phyloP scores from a whole-genome alignment of 2,797 vertebrate genomes.

The Pipistrellus kuhlii region DNA sequence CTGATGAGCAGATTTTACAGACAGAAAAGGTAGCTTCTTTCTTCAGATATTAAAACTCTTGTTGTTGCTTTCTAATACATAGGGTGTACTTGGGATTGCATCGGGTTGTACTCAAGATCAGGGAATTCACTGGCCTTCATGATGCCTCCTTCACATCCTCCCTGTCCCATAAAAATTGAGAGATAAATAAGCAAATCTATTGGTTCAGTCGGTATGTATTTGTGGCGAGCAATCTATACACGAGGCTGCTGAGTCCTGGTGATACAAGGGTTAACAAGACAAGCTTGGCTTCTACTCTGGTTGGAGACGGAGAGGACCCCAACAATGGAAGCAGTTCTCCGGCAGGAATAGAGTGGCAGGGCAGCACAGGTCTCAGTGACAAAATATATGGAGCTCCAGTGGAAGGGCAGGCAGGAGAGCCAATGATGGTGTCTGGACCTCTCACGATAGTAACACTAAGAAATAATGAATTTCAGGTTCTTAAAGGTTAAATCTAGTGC shows the following conservation, averaged over 20 bases:
- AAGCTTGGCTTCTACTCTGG: neutral
- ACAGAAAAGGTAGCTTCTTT: neutral
- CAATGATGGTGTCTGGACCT: neutral
- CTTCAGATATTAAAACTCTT: neutral
- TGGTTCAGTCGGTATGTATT: neutral
- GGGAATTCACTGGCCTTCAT: neutral
- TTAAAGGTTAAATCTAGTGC: neutral
- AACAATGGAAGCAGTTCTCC: neutral
- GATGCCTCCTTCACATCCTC: neutral
- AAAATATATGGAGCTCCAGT: neutral
- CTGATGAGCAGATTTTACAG: neutral
- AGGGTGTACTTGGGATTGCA: neutral
- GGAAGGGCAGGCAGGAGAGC: neutral
- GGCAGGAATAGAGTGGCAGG: neutral
- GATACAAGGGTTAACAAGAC: neutral
- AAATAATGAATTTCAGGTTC: neutral
- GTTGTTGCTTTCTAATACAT: neutral
- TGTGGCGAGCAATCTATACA: neutral
- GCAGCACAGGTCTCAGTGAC: neutral
- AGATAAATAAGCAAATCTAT: neutral
- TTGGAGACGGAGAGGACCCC: neutral
- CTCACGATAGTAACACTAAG: neutral
- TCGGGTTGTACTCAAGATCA: neutral
- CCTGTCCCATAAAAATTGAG: neutral
- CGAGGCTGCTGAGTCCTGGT: neutral